phyloP scores from a whole-genome alignment of 1,140 invertebrate species.

The Hylaeus volcanicus region DNA sequence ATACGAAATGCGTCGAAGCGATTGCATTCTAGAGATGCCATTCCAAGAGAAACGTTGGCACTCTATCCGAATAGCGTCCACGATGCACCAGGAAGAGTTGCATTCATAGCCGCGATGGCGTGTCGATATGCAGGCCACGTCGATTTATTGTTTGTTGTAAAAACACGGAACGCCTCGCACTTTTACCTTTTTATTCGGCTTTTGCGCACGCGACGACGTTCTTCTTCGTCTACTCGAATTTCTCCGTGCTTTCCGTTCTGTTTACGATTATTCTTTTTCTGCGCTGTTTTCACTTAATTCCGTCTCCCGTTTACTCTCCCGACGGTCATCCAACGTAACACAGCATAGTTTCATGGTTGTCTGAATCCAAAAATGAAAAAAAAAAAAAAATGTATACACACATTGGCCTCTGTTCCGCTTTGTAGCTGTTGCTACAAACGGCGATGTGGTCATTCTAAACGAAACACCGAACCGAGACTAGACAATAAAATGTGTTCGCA shows the following conservation, averaged over 20 bases:
- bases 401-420: no score
- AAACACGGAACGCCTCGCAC: conserved; percentile 17
- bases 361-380: no score
- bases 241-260: conserved; percentile 5
- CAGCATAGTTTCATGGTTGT: no score
- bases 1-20: background rate
- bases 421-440: no score
- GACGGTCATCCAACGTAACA: no score
- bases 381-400: no score
- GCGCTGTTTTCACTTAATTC: no score
- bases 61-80: conserved; percentile 45
- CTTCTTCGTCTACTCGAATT: background rate
- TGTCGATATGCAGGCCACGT: conserved; percentile 20
- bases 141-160: conserved; percentile 21
- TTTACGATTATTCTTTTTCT: background rate
- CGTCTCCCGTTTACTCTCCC: no score
- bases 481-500: no score
- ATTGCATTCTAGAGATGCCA: background rate
- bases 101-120: conserved; percentile 39
- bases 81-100: conserved; percentile 38
- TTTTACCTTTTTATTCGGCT: background rate
- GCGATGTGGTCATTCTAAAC: no score
- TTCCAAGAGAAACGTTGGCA: conserved; percentile 31
- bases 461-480: no score
- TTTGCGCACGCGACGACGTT: background rate